Base-by-base conservation (phyloP, 2,113 vertebrate species). In the Picathartes gymnocephalus region DNA sequence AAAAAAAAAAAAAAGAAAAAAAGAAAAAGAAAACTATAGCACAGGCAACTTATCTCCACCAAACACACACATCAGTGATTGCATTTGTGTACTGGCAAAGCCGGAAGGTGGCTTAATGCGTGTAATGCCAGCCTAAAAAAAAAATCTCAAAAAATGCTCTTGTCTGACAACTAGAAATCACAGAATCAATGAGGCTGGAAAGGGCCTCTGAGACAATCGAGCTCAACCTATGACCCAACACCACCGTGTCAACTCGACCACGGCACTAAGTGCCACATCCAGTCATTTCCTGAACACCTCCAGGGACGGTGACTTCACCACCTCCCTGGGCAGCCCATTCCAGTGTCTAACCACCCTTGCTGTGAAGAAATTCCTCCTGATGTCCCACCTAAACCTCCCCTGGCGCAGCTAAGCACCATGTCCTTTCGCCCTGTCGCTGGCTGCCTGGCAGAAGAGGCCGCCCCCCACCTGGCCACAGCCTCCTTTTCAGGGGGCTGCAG, bases 21-120 rank as follows among this genome's bases (percentile, higher is more conserved):
- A 21, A 8, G 2, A 10, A 4, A 42, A 0, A 50, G 3, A 33
- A 2, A 25, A 53, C 8, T 10, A 37, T 7, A 86, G 39, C 13
- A 39, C 21, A 23, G 37, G 44, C 19, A 77, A 40, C 15, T 72
- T 48, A 90, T 94, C 74, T 51, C 28, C 68, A 60, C 58, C 60
- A 51, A 81, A n/a, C 40, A 86, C 73, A 51, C 6, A 13, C 31
- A 33, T 8, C 81, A 56, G 28, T 20, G 71, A 73, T 9, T n/a
- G 69, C 33, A 8, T 57, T 51, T 62, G 47, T 53, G 47, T 23
- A 45, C 22, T 19, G 68, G 71, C 72, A 76, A 88, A 91, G 70
- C 28, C 24, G 4, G 62, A 53, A 80, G 35, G 57, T 15, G 31
- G 35, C 62, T 85, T 24, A 69, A 73, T 1, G 11, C 42, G 15